phyloP scores from a whole-genome alignment of 2,797 vertebrate species.

The Enteromius unitaeniatus region DNA sequence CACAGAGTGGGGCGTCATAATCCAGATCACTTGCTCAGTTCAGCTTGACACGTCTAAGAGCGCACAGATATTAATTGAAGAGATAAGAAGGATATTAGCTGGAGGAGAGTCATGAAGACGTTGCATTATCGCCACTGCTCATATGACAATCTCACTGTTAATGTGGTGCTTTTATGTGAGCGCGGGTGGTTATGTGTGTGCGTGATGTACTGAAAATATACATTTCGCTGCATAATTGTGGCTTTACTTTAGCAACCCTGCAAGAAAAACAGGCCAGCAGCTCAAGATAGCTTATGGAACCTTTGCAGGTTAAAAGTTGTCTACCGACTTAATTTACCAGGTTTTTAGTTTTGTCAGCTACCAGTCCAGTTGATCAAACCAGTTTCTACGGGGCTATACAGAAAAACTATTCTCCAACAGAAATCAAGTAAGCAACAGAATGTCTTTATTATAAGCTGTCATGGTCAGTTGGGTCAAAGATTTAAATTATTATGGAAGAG shows the following conservation, averaged over 20 bases:
- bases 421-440: neutral
- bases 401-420: neutral
- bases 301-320: neutral
- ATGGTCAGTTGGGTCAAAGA: neutral
- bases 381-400: neutral
- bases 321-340: neutral
- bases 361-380: neutral
- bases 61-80: conserved; percentile 80
- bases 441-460: neutral
- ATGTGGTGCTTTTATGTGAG: conserved; percentile 4
- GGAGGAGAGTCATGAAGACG: conserved; percentile 65
- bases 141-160: conserved; percentile 20
- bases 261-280: neutral
- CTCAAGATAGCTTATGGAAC: neutral
- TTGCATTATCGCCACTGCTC: conserved; percentile 11
- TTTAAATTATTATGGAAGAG: neutral
- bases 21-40: conserved; percentile 78
- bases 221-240: neutral
- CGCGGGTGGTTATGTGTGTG: neutral
- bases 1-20: conserved; percentile 70
- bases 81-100: conserved; percentile 78
- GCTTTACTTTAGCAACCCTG: neutral
- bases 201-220: neutral
- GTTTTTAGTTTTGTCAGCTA: neutral
- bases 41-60: conserved; percentile 70